Percentiles rank a stretch among this genome's conserved stretches.
Evolutionary conservation across 2,797 vertebrate species (phyloP).

Genomic region (Agapornis canus): DNA sequence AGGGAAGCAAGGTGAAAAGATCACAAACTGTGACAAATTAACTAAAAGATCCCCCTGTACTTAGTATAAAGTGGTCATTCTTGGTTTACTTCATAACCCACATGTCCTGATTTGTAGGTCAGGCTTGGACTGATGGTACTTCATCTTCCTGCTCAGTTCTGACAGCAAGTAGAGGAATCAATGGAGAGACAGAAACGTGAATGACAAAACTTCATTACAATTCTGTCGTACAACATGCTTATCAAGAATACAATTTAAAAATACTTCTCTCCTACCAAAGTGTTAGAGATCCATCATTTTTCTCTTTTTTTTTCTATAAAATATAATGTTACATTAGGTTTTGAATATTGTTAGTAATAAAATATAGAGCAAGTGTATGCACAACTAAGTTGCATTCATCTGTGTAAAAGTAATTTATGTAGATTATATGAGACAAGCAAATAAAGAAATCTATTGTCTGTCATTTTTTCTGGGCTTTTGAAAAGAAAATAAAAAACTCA

Average conservation of each 20-base stretch:
- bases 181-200: not conserved
- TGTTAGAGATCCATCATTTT: not conserved
- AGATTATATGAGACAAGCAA: not conserved
- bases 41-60: not conserved
- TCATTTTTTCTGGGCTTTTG: not conserved
- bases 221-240: not conserved
- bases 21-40: not conserved
- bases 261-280: not conserved
- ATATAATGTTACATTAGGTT: not conserved
- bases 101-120: not conserved
- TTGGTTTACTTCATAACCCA: not conserved
- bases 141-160: not conserved
- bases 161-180: not conserved
- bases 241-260: not conserved
- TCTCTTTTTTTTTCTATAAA: not conserved
- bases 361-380: not conserved
- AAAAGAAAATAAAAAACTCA: not conserved
- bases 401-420: not conserved
- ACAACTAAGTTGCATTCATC: not conserved
- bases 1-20: not conserved
- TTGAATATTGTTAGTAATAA: not conserved
- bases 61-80: not conserved
- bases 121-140: not conserved
- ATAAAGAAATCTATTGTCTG: not conserved
- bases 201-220: not conserved